phyloP scores from a whole-genome alignment of 2,113 vertebrate species.

The Thalassoma bifasciatum region DNA sequence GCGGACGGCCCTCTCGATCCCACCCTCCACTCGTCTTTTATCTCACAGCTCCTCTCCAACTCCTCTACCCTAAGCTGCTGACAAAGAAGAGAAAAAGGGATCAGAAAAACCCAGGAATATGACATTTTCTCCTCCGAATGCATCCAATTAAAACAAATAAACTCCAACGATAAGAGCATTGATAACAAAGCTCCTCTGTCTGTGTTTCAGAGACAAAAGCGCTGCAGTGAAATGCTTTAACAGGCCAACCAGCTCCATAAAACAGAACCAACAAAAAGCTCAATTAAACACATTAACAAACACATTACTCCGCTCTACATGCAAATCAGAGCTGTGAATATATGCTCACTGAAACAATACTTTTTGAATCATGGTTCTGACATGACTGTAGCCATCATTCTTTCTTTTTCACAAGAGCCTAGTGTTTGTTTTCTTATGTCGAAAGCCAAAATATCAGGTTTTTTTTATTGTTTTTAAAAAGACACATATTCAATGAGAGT shows the following conservation, averaged over 20 bases:
- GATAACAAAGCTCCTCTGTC: neutral
- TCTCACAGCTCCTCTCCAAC: constrained; percentile 71
- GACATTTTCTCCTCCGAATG: constrained; percentile 12
- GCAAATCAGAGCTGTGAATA: neutral
- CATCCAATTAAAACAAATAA: constrained; percentile 43
- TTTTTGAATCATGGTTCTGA: too few relatives aligned
- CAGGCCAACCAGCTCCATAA: neutral
- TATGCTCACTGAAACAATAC: too few relatives aligned
- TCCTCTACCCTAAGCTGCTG: constrained; percentile 52
- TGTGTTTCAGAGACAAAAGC: neutral
- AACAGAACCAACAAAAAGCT: neutral
- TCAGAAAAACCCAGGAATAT: neutral
- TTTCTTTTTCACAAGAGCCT: too few relatives aligned
- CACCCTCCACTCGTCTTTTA: constrained; percentile 67
- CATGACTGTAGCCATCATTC: too few relatives aligned
- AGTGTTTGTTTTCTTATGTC: too few relatives aligned
- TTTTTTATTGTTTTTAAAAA: too few relatives aligned
- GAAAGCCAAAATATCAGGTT: too few relatives aligned
- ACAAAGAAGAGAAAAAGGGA: neutral
- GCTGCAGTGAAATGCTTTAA: neutral
- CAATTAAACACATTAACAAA: too few relatives aligned
- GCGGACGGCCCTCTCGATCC: constrained; percentile 67
- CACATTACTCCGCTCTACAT: neutral
- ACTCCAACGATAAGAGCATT: neutral
- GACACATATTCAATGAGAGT: too few relatives aligned